Conservation (phyloP, 2,888 invertebrate species). For the Diarsia mendica region DNA sequence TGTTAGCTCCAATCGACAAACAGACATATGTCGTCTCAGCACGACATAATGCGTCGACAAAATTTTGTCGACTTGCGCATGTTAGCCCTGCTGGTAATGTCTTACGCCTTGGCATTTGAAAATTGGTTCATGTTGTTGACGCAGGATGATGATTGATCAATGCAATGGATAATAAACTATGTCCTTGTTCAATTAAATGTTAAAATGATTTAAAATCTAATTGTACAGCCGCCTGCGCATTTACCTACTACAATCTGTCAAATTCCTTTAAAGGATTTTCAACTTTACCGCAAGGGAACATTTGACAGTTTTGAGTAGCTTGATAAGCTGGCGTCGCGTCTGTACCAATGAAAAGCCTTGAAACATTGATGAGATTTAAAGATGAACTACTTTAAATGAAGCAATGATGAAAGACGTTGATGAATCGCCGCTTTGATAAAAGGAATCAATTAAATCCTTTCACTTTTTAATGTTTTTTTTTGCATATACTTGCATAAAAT, state of each 20-base stretch:
- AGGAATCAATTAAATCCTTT: constrained; percentile 38
- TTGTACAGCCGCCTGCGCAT: constrained; percentile 8
- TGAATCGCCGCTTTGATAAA: constrained; percentile 17
- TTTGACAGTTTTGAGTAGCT: no score
- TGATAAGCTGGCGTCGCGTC: no score
- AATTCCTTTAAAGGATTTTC: no score
- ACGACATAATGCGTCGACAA: no score
- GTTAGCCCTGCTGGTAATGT: no score
- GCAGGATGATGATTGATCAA: constrained; percentile 75
- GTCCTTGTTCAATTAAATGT: constrained; percentile 70
- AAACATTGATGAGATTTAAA: constrained; percentile 35
- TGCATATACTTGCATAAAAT: constrained; percentile 16
- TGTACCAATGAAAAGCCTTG: constrained; percentile 46
- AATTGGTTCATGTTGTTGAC: constrained; percentile 72
- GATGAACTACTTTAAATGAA: constrained; percentile 42
- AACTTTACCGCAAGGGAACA: no score
- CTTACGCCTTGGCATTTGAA: constrained; percentile 84
- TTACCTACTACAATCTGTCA: no score
- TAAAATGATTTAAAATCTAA: constrained; percentile 41
- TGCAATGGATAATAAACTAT: constrained; percentile 68
- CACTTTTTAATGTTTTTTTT: constrained; percentile 28
- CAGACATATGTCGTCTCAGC: no score
- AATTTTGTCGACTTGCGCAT: no score
- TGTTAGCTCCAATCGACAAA: no score
- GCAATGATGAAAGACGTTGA: constrained; percentile 34